Conservation (phyloP, 2,888 invertebrate species). For the Cerceris rybyensis region DNA sequence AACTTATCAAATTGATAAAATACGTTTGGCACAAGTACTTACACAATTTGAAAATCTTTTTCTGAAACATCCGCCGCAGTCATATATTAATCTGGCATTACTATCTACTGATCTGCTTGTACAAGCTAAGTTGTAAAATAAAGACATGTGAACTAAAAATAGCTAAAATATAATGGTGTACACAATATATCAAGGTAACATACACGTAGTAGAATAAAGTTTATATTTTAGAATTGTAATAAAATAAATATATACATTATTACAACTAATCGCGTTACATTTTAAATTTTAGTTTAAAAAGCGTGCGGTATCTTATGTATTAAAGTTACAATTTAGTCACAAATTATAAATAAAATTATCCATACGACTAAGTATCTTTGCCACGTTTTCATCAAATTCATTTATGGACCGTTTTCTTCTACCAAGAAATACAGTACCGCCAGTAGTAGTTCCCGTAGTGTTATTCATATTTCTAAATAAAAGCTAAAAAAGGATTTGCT, state of each 20-base stretch:
- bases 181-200: neutral
- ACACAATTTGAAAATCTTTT: slow-evolving; percentile 68
- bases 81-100: slow-evolving; percentile 67
- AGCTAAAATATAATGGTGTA: neutral
- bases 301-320: neutral
- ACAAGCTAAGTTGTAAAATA: slow-evolving; percentile 71
- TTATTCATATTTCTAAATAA: slow-evolving; percentile 72
- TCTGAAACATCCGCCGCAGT: slow-evolving; percentile 65
- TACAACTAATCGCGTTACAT: neutral
- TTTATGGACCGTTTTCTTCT: slow-evolving; percentile 73
- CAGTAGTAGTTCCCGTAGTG: slow-evolving; percentile 34
- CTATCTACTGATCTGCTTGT: slow-evolving; percentile 59
- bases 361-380: slow-evolving; percentile 66
- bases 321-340: slow-evolving; percentile 25
- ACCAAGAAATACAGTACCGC: slow-evolving; percentile 71
- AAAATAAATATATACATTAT: too few relatives aligned
- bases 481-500: slow-evolving; percentile 65
- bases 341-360: slow-evolving; percentile 45
- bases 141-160: neutral
- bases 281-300: neutral
- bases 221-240: too few relatives aligned
- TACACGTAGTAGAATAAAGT: too few relatives aligned
- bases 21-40: slow-evolving; percentile 63
- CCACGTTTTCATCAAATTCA: slow-evolving; percentile 67
- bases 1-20: slow-evolving; percentile 67